Conservation (phyloP, 2,888 invertebrate species). For the Drosophila lutescens region DNA sequence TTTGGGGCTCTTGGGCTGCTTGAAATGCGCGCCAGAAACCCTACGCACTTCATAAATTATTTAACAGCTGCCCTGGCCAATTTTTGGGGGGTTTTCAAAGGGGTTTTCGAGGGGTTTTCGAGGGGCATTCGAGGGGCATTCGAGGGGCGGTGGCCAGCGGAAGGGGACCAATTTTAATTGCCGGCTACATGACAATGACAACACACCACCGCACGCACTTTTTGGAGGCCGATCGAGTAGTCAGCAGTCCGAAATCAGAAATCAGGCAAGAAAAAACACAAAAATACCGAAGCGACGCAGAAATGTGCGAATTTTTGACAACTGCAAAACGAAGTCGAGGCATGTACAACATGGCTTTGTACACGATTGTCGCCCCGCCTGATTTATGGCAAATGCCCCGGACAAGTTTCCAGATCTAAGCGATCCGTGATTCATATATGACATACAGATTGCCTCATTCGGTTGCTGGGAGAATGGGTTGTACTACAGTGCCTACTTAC, state of each 20-base stretch:
- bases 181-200: conserved; percentile 51
- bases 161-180: conserved; percentile 72
- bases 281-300: conserved; percentile 17
- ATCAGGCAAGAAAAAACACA: background rate
- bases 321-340: conserved; percentile 56
- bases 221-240: conserved; percentile 29
- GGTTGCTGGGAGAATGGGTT: conserved; percentile 9
- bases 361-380: conserved; percentile 56
- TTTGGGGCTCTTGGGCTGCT: conserved; percentile 39
- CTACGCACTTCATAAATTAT: conserved; percentile 79
- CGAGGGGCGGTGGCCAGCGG: conserved; percentile 6
- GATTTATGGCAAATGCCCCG: conserved; percentile 56
- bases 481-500: background rate
- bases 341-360: conserved; percentile 62
- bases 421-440: conserved; percentile 34
- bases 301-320: conserved; percentile 76
- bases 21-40: conserved; percentile 68
- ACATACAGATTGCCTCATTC: conserved; percentile 42
- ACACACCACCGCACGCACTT: conserved; percentile 38
- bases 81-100: conserved; percentile 25
- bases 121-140: background rate
- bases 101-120: conserved; percentile 24
- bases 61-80: conserved; percentile 64
- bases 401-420: conserved; percentile 47
- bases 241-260: conserved; percentile 4